Percentiles rank a stretch among this genome's conserved stretches.
Evolutionary conservation across 2,113 vertebrate species (phyloP).

Genomic region (Nibea albiflora): DNA sequence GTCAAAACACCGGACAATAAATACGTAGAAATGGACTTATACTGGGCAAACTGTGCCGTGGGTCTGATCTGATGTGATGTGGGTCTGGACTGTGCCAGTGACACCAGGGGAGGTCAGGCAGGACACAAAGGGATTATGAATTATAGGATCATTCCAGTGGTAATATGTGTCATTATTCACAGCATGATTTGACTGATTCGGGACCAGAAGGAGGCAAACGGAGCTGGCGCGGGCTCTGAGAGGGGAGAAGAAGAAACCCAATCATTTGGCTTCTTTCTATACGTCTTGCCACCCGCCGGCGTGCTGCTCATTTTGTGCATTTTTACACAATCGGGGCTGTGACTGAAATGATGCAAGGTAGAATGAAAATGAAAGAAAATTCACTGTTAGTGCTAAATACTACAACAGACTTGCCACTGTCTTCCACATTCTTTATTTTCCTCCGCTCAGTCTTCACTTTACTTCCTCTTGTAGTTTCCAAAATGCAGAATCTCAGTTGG

Average conservation of each 20-base stretch:
- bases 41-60: background rate
- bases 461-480: constrained; percentile 17
- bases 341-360: constrained; percentile 62
- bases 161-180: constrained; percentile 46
- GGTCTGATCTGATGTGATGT: background rate
- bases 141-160: constrained; percentile 32
- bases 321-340: constrained; percentile 44
- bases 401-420: constrained; percentile 55
- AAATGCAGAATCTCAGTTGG: constrained; percentile 33
- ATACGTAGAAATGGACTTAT: constrained; percentile 21
- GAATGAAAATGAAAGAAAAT: constrained; percentile 49
- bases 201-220: constrained; percentile 23
- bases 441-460: constrained; percentile 28
- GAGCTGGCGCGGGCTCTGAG: constrained; percentile 13
- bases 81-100: background rate
- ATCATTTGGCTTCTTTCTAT: constrained; percentile 3
- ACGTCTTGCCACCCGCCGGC: background rate
- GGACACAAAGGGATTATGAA: background rate
- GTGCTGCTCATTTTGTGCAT: constrained; percentile 52
- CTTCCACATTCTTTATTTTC: constrained; percentile 37
- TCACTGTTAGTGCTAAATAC: constrained; percentile 72
- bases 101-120: background rate
- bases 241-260: background rate
- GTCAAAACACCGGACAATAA: constrained; percentile 40
- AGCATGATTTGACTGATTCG: constrained; percentile 27